Evolutionary conservation across 1,140 invertebrate species (phyloP).

Genomic region (Orius insidiosus): DNA sequence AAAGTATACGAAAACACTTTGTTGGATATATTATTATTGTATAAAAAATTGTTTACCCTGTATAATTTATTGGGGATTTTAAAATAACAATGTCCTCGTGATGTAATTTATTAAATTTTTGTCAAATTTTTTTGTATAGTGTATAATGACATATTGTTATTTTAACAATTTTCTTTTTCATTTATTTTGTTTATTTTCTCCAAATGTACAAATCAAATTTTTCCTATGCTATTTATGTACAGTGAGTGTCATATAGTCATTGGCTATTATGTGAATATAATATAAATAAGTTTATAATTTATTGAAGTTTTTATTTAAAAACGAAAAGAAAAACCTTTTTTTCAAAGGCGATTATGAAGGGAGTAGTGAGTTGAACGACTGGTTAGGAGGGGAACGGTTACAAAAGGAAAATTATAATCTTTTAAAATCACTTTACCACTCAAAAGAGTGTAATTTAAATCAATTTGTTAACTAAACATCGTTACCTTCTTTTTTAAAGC

Average conservation of each 20-base stretch:
- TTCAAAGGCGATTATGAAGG: neutral
- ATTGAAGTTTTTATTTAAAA: slow-evolving; percentile 11
- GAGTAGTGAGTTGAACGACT: slow-evolving; percentile 2
- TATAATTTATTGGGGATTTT: slow-evolving; percentile 1
- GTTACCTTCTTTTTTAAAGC: too few relatives aligned
- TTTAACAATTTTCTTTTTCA: slow-evolving; percentile 4
- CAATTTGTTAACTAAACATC: too few relatives aligned
- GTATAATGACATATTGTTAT: slow-evolving; percentile 9
- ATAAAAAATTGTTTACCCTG: too few relatives aligned
- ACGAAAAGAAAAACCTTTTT: neutral
- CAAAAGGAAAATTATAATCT: too few relatives aligned
- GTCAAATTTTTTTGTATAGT: slow-evolving; percentile 10
- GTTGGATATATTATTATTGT: too few relatives aligned
- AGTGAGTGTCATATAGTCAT: slow-evolving; percentile 19
- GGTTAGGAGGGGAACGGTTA: neutral
- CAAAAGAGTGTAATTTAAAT: too few relatives aligned
- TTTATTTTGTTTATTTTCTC: slow-evolving; percentile 11
- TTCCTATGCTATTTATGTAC: slow-evolving; percentile 16
- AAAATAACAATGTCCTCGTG: slow-evolving; percentile 2
- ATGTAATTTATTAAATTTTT: slow-evolving; percentile 2
- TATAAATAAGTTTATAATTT: slow-evolving; percentile 18
- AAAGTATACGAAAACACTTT: slow-evolving; percentile 9
- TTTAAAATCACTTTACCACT: too few relatives aligned
- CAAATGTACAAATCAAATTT: slow-evolving; percentile 18
- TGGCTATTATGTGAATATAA: slow-evolving; percentile 20